These are phyloP conservation scores for Daphoenositta chrysoptera DNA, from an alignment of 2,113 vertebrate genomes.

Conservation along the genomic window DNA sequence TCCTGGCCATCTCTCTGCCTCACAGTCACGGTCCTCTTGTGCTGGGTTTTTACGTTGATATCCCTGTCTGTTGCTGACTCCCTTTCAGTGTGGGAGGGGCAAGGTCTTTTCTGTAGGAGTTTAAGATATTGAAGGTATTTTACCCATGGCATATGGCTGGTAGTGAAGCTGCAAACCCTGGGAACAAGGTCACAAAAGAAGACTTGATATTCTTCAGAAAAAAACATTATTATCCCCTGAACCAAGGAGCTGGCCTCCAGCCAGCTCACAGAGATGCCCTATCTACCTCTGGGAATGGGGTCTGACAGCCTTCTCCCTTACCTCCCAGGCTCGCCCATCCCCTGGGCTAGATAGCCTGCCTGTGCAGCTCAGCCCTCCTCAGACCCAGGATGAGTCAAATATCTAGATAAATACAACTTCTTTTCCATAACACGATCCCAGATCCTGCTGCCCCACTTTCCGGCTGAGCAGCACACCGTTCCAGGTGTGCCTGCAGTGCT, in stretches of 20 bases:
- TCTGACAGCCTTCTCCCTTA: neutral
- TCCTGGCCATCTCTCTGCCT: neutral
- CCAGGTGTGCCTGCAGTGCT: neutral
- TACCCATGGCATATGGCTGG: neutral
- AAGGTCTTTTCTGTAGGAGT: neutral
- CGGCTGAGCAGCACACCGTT: neutral
- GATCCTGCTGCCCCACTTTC: neutral
- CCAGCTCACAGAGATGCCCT: neutral
- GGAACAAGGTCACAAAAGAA: neutral
- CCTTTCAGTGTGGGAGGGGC: neutral
- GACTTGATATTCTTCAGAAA: neutral
- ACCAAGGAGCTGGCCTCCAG: neutral
- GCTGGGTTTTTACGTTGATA: rapidly evolving
- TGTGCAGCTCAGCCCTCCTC: neutral
- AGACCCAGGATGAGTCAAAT: neutral
- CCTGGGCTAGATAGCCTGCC: neutral
- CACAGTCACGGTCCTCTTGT: neutral
- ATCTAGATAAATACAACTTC: neutral
- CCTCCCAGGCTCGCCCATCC: rapidly evolving
- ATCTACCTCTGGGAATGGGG: neutral
- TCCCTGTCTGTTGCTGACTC: neutral
- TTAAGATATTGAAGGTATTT: neutral
- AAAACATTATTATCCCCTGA: neutral
- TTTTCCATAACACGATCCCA: neutral
- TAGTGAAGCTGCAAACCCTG: neutral